A percentile compares a stretch with the other conserved stretches of the same genome.
phyloP scores from a whole-genome alignment of 2,113 vertebrate genomes.

The Cochlearius cochlearius region DNA sequence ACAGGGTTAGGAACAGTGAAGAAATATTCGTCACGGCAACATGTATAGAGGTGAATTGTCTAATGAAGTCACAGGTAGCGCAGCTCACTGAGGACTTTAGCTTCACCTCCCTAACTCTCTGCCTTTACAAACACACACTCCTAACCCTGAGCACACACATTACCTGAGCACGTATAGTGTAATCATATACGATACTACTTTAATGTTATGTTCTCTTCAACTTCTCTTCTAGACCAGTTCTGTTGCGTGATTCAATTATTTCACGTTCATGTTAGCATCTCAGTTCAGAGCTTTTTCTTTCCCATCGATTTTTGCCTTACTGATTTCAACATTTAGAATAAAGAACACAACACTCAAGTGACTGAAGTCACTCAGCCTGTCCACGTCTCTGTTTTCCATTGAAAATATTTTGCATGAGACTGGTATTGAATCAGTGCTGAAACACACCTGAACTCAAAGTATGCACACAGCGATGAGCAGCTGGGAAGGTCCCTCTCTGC shows the following conservation, averaged over 20 bases:
- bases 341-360: background rate
- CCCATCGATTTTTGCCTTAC: background rate
- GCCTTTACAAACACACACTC: background rate
- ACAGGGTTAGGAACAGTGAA: background rate
- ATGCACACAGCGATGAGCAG: background rate
- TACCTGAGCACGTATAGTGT: background rate
- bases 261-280: background rate
- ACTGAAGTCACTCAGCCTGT: background rate
- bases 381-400: background rate
- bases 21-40: background rate
- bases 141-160: background rate
- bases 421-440: background rate
- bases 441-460: background rate
- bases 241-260: background rate
- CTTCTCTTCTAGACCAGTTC: background rate
- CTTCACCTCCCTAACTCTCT: background rate
- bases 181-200: background rate
- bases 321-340: background rate
- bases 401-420: background rate
- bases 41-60: background rate
- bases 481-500: background rate
- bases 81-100: background rate
- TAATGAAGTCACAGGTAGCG: background rate
- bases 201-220: background rate
- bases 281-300: background rate